These are phyloP conservation scores for Anarrhichthys ocellatus DNA, from an alignment of 2,113 vertebrate genomes.

Conservation along the genomic window DNA sequence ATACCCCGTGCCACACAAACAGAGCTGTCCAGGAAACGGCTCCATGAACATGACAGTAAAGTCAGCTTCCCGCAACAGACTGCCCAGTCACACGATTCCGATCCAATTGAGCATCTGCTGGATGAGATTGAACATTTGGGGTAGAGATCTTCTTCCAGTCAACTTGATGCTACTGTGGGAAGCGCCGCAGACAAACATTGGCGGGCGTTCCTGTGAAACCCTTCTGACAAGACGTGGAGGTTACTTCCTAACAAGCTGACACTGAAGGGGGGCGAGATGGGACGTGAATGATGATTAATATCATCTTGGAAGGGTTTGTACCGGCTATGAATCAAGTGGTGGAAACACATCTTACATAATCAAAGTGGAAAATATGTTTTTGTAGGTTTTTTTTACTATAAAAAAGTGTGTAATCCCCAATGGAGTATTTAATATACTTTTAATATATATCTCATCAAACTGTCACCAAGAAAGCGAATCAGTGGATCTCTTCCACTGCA, in stretches of 20 bases:
- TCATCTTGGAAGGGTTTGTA: constrained; percentile 8
- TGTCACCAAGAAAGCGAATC: background rate
- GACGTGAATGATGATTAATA: constrained; percentile 18
- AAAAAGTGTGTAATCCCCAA: background rate
- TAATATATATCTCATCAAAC: background rate
- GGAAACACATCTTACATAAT: background rate
- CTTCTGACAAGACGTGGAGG: constrained; percentile 44
- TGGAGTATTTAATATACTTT: background rate
- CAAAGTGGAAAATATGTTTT: background rate
- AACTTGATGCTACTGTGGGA: constrained; percentile 58
- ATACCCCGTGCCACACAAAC: constrained; percentile 57
- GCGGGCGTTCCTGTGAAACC: constrained; percentile 40
- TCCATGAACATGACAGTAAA: constrained; percentile 64
- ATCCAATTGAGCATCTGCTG: constrained; percentile 67
- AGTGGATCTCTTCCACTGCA: background rate
- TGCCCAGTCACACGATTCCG: constrained; percentile 67
- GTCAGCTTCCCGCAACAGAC: constrained; percentile 42
- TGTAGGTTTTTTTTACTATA: background rate
- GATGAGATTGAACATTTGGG: constrained; percentile 64
- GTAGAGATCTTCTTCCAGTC: constrained; percentile 51
- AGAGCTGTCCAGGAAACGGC: constrained; percentile 52
- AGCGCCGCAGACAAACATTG: constrained; percentile 61
- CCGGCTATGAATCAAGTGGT: constrained; percentile 15
- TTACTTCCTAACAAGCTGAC: constrained; percentile 55
- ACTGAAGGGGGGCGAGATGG: constrained; percentile 15